These are phyloP conservation scores for Brienomyrus brachyistius DNA, from an alignment of 2,113 vertebrate species.

Conservation along the genomic window DNA sequence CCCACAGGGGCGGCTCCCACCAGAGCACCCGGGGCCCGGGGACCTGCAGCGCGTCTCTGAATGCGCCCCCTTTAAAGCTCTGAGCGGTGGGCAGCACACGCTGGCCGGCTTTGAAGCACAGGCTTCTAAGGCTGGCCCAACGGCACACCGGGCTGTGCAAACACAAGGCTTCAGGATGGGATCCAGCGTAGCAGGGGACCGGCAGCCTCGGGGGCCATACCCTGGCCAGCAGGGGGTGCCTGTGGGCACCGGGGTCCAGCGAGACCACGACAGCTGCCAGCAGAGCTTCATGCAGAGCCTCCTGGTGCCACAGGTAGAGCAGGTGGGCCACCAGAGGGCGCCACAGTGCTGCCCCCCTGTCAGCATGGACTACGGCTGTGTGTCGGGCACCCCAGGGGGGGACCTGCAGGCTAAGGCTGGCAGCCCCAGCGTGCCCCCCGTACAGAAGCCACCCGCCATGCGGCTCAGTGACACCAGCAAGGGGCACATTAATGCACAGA, in stretches of 20 bases:
- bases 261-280: conserved; percentile 85
- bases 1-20: conserved; percentile 70
- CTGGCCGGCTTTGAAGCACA: conserved; percentile 78
- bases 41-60: conserved; percentile 80
- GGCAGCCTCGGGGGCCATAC: conserved; percentile 71
- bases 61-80: conserved; percentile 81
- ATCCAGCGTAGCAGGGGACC: conserved; percentile 66
- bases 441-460: conserved; percentile 80
- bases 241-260: conserved; percentile 61
- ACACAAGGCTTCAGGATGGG: conserved; percentile 79
- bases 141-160: conserved; percentile 74
- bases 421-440: conserved; percentile 78
- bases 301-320: conserved; percentile 83
- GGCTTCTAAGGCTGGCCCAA: conserved; percentile 60
- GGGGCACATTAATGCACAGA: conserved; percentile 79
- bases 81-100: conserved; percentile 64
- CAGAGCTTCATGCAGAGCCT: conserved; percentile 96
- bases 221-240: conserved; percentile 74
- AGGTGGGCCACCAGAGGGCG: conserved; percentile 77
- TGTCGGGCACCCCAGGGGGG: conserved; percentile 70
- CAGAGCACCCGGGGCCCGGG: conserved; percentile 65
- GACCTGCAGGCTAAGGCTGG: conserved; percentile 86
- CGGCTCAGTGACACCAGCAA: conserved; percentile 80
- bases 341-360: conserved; percentile 78
- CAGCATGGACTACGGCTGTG: conserved; percentile 82